Percentiles rank a stretch among this genome's conserved stretches.
These are phyloP conservation scores for Brassicogethes aeneus DNA, from an alignment of 2,888 invertebrate species.

Conservation along the genomic window DNA sequence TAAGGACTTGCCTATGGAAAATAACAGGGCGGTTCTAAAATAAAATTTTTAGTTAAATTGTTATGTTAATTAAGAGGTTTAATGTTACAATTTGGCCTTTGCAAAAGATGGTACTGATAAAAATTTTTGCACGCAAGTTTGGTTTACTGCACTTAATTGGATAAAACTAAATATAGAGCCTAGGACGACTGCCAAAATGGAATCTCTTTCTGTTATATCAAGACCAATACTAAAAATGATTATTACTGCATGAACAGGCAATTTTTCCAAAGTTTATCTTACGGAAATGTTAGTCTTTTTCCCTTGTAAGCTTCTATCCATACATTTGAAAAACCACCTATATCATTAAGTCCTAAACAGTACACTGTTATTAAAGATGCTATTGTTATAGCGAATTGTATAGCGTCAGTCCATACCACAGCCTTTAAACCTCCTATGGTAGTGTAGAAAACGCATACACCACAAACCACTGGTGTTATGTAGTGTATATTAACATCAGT, in stretches of 20 bases:
- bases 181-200: constrained; percentile 52
- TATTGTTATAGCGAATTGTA: constrained; percentile 44
- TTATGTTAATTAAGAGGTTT: not conserved
- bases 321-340: constrained; percentile 35
- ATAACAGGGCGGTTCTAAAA: constrained; percentile 14
- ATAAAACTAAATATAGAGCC: constrained; percentile 46
- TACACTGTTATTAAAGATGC: constrained; percentile 47
- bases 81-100: constrained; percentile 34
- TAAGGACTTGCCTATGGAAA: constrained; percentile 9
- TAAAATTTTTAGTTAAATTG: constrained; percentile 1
- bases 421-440: constrained; percentile 51
- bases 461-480: constrained; percentile 57
- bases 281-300: constrained; percentile 43
- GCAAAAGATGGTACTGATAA: constrained; percentile 36
- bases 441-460: constrained; percentile 61
- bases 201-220: constrained; percentile 50
- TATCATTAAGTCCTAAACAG: constrained; percentile 25
- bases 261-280: not conserved
- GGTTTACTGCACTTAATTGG: constrained; percentile 32
- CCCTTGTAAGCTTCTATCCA: constrained; percentile 45
- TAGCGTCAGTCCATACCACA: constrained; percentile 53
- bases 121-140: constrained; percentile 41
- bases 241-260: not conserved
- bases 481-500: constrained; percentile 56
- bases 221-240: constrained; percentile 48